Base-by-base conservation (phyloP, 2,888 invertebrate species). In the Drosophila villosipedis region DNA sequence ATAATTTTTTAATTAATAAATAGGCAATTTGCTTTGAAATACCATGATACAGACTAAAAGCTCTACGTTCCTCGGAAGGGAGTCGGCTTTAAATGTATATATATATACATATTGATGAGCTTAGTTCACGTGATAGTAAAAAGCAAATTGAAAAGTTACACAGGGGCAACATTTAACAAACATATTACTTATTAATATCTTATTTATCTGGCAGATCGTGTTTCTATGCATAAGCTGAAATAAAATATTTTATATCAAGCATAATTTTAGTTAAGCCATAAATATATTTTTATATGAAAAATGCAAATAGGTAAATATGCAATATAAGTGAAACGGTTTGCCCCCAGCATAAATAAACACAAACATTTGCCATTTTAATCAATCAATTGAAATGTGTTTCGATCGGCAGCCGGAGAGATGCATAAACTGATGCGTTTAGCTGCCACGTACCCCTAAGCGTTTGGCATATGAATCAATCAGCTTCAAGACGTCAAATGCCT, bases 401-500 rank as follows among this genome's bases (percentile, higher is more conserved):
- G 49, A 61, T 31, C 55, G 61, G 25, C 41, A 31, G 41, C 43
- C 41, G 50, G 22, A 33, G 19, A 55, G 47, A 37, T 43, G 61
- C 71, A 57, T 57, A 19, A 52, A 53, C 31, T 22, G 58, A 58
- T 58, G 43, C 61, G 19, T 39, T 57, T 37, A 58, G 59, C n/a
- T 58, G 54, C 30, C 47, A 43, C 22, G 6, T 53, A n/a, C 28
- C 31, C 19, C 30, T 37, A 63, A 72, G 66, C 58, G 47, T 55
- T 62, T 63, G 62, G 43, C 78, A 68, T 73, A 84, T 83, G 68
- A 72, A 84, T 84, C 83, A 83, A 76, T 81, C 84, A 79, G 68
- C 58, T 52, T 31, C 67, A 80, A 80, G 61, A 80, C 70, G 76
- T 79, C 73, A 68, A 76, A 76, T 70, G 81, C 64, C 78, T 68